Base-by-base conservation (phyloP, 2,888 invertebrate species). In the Asteroscopus sphinx region DNA sequence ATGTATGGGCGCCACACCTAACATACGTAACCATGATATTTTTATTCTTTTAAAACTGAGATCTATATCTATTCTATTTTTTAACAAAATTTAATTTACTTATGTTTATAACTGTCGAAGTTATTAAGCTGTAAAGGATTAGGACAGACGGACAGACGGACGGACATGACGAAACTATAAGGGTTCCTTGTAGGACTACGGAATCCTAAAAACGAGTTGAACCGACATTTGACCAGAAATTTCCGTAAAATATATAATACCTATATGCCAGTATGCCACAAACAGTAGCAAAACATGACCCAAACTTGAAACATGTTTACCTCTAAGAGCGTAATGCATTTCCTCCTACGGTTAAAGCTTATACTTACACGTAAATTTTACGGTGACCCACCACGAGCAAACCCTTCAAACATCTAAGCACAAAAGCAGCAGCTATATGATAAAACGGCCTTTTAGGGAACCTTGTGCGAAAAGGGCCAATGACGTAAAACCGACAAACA, bases 391-490 rank as follows among this genome's bases (percentile, higher is more conserved):
- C 44, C 13, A 39, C 2, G 12, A 37, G 15, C 37, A 52, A 49
- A 53, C 53, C 72, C 58, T 59, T 61, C 46, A 68, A 52, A 33
- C 52, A 46, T 72, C 72, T 72, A 72, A 36, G 49, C 44, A 16
- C 48, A 39, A 61, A 55, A 56, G 28, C 46, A 25, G 16, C 41
- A 32, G 55, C 47, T 57, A 54, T 58, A 68, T 64, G 61, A 63
- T 64, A 59, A 67, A 51, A 49, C 47, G 51, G 68, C 76, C 74
- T 62, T 73, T 61, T 56, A 45, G 42, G n/a, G 42, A 40, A 32
- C 45, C 56, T 16, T 46, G 49, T 59, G 55, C 45, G 66, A 66
- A 75, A 73, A 59, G 68, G 55, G 37, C 41, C 41, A 25, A 8
- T 44, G 64, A 58, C 58, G 55, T 61, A 8, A 28, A 28, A 28